Evolutionary conservation across 2,888 invertebrate genomes (phyloP).

Genomic region (Anodontia alba): DNA sequence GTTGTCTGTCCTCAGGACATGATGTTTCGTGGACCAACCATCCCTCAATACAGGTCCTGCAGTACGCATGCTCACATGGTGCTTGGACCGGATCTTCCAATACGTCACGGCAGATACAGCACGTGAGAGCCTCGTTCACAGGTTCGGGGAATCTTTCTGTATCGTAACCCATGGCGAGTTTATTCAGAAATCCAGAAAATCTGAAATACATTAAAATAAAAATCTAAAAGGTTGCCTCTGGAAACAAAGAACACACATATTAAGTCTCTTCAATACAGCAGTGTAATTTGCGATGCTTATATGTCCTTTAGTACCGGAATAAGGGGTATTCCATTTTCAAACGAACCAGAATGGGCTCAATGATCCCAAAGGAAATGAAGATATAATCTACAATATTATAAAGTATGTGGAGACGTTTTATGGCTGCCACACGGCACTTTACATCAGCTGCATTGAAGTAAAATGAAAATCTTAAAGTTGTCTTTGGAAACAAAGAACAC

Average conservation of each 20-base stretch:
- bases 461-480: not conserved
- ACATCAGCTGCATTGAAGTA: no score
- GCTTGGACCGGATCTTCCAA: constrained; percentile 79
- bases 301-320: not conserved
- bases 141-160: constrained; percentile 72
- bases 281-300: no score
- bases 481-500: no score
- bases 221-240: no score
- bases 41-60: constrained; percentile 75
- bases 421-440: no score
- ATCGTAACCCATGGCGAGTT: constrained; percentile 75
- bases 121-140: constrained; percentile 78
- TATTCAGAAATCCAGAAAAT: constrained; percentile 3
- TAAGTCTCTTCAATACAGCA: no score
- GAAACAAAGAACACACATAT: no score
- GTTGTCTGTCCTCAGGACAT: constrained; percentile 79
- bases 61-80: constrained; percentile 82
- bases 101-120: constrained; percentile 79
- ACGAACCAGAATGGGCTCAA: no score
- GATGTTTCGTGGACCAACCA: constrained; percentile 78
- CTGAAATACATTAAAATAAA: no score
- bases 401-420: no score
- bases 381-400: not conserved
- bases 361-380: no score
- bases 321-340: no score